Conservation (phyloP, 2,888 invertebrate species). For the Parnassius glacialis region DNA sequence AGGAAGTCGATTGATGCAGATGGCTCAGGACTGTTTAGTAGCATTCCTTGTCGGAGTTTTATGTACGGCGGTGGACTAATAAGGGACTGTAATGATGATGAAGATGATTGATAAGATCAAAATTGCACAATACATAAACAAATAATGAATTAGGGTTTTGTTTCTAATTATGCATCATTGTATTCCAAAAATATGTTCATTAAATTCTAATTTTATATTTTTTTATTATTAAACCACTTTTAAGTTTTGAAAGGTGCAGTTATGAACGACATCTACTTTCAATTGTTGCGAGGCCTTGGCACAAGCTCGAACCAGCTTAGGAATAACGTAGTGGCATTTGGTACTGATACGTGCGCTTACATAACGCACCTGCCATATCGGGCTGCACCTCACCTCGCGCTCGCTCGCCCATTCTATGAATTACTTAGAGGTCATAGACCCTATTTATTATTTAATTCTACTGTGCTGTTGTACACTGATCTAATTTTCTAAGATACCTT, state of each 20-base stretch:
- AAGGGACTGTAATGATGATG: no score
- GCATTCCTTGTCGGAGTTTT: no score
- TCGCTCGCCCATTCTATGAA: slow-evolving; percentile 77
- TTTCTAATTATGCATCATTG: no score
- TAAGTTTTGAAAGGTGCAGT: slow-evolving; percentile 43
- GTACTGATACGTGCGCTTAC: slow-evolving; percentile 63
- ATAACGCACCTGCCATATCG: slow-evolving; percentile 80
- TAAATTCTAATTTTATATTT: background rate
- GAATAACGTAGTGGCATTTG: slow-evolving; percentile 66
- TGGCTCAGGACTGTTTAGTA: no score
- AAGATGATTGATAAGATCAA: no score
- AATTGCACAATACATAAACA: no score
- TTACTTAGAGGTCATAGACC: slow-evolving; percentile 79
- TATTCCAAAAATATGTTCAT: no score
- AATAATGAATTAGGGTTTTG: no score
- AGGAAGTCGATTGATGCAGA: no score
- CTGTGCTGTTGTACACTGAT: background rate
- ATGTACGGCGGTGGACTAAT: no score
- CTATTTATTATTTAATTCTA: slow-evolving; percentile 48
- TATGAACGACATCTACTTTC: slow-evolving; percentile 61
- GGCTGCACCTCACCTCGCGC: slow-evolving; percentile 71
- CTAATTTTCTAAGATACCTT: background rate
- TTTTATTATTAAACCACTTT: slow-evolving; percentile 2
- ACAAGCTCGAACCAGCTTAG: slow-evolving; percentile 56
- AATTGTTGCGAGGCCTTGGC: slow-evolving; percentile 69